Evolutionary conservation across 64 coral and sea anemone genomes (phyloP).

Genomic region (Stichodactyla helianthus): DNA sequence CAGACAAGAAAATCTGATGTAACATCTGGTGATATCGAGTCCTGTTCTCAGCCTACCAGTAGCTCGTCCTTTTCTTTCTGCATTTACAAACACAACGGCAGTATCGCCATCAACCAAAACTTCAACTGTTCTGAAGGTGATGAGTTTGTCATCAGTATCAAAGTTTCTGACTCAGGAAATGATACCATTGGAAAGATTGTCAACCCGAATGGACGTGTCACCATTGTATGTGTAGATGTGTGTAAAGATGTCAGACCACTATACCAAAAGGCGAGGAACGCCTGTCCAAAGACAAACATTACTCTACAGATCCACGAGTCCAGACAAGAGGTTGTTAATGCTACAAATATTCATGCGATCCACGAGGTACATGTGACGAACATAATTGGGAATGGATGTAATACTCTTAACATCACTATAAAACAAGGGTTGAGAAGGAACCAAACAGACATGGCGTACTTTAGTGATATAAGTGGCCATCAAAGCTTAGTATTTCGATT

Average conservation of each 20-base stretch:
- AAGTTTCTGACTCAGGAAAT: neutral
- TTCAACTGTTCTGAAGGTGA: neutral
- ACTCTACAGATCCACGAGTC: neutral
- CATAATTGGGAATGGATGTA: neutral
- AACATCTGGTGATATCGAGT: neutral
- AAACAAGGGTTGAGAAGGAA: neutral
- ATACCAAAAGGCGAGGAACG: neutral
- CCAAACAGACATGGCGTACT: neutral
- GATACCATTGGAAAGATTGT: neutral
- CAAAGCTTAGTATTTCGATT: neutral
- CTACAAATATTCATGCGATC: neutral
- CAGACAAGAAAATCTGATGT: neutral
- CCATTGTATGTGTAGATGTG: neutral
- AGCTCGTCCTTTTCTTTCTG: neutral
- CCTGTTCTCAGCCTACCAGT: slow-evolving; percentile 2
- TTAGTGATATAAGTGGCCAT: neutral
- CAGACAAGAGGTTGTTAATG: neutral
- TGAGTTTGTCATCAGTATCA: neutral
- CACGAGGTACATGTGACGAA: neutral
- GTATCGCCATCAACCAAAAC: neutral
- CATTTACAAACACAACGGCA: neutral
- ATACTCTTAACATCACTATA: neutral
- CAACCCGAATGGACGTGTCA: neutral
- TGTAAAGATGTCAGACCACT: neutral
- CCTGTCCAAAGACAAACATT: neutral